Evolutionary conservation across 2,113 vertebrate genomes (phyloP).

Genomic region (Hemicordylus capensis): DNA sequence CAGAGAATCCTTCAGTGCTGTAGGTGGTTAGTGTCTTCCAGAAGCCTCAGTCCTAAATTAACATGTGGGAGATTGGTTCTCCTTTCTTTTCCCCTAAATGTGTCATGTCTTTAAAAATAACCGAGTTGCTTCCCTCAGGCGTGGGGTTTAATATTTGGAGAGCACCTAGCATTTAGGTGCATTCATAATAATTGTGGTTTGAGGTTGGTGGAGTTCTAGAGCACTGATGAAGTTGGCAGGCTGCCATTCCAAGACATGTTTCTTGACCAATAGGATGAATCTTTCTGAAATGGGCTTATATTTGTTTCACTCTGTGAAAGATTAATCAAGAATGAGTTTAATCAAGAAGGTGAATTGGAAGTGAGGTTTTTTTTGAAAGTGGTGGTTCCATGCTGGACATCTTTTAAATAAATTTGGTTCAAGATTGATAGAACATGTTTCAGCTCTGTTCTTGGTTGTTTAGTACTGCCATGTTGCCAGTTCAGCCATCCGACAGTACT

Average conservation of each 20-base stretch:
- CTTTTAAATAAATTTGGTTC: neutral
- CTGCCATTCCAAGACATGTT: neutral
- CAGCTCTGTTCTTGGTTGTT: neutral
- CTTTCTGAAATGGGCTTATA: neutral
- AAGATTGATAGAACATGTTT: neutral
- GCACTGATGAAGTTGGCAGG: too few relatives aligned
- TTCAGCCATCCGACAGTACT: neutral
- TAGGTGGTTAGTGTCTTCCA: neutral
- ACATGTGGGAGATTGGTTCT: too few relatives aligned
- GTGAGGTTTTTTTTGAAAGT: too few relatives aligned
- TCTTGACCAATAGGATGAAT: neutral
- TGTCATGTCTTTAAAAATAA: neutral
- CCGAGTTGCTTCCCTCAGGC: too few relatives aligned
- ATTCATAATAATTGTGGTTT: too few relatives aligned
- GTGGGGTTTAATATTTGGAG: too few relatives aligned
- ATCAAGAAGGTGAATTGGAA: neutral
- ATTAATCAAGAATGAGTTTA: too few relatives aligned
- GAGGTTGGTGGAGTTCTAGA: too few relatives aligned
- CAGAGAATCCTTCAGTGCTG: neutral
- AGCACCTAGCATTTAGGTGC: too few relatives aligned
- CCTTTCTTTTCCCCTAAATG: too few relatives aligned
- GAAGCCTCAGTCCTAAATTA: rapidly evolving
- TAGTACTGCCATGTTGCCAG: neutral
- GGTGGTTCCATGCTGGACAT: too few relatives aligned
- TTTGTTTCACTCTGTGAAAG: neutral